A percentile compares a stretch with the other conserved stretches of the same genome.
Conservation (phyloP, 1,140 invertebrate genomes). For the Dolichoris vasculosae region DNA sequence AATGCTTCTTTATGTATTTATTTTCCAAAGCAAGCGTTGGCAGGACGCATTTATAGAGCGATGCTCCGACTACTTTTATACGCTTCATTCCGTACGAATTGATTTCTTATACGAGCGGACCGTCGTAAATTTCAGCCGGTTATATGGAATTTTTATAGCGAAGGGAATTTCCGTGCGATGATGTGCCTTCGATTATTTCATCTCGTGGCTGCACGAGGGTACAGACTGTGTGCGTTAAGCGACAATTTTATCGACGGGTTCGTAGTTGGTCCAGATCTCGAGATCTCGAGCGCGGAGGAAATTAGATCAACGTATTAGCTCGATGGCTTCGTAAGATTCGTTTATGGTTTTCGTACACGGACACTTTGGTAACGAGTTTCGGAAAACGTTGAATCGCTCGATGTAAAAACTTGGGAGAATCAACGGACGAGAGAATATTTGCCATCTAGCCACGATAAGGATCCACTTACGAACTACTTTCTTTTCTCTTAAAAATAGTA, state of each 20-base stretch:
- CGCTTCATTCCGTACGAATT: slow-evolving; percentile 15
- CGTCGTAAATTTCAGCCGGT: not conserved
- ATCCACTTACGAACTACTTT: not conserved
- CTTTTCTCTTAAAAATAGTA: not conserved
- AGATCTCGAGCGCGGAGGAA: not conserved
- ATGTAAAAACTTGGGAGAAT: not conserved
- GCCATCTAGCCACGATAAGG: not conserved
- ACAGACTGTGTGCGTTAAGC: not conserved
- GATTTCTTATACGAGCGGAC: slow-evolving; percentile 13
- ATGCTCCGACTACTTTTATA: not conserved
- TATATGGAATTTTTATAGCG: not conserved
- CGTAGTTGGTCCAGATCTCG: not conserved
- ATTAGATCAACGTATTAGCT: slow-evolving; percentile 16
- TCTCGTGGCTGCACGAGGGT: not conserved
- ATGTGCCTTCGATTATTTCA: slow-evolving; percentile 26
- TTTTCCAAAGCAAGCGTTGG: not conserved
- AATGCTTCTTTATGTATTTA: not conserved
- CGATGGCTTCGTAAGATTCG: slow-evolving; percentile 23
- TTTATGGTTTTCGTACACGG: slow-evolving; percentile 9
- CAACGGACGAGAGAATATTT: not conserved
- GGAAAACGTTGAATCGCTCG: not conserved
- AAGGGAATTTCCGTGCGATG: not conserved
- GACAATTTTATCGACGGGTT: slow-evolving; percentile 36
- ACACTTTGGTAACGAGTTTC: not conserved
- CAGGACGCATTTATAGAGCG: not conserved